Conservation (phyloP, 2,888 invertebrate species). For the Gasteruption jaculator region DNA sequence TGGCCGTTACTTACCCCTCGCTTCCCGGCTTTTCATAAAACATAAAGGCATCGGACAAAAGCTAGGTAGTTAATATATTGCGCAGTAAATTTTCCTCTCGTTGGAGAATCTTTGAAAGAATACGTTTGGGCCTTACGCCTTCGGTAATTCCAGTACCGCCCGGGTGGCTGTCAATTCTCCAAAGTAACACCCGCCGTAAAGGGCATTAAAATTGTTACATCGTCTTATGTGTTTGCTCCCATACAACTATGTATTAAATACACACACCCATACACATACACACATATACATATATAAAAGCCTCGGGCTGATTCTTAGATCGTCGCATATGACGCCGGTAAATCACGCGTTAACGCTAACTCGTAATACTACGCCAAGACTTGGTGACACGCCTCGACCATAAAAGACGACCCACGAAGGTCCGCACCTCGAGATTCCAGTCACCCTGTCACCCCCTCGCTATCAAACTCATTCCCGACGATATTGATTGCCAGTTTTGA, state of each 20-base stretch:
- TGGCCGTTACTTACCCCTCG: no score
- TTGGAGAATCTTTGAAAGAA: no score
- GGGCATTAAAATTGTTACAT: constrained; percentile 25
- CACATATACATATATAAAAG: no score
- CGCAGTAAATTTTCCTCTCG: constrained; percentile 20
- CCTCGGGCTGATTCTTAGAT: constrained; percentile 21
- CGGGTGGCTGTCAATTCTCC: constrained; percentile 32
- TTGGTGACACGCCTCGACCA: constrained; percentile 42
- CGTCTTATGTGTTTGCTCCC: no score
- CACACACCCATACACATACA: no score
- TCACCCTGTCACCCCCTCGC: no score
- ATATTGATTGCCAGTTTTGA: no score
- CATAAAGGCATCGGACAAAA: no score
- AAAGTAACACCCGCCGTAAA: constrained; percentile 26
- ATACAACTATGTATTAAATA: no score
- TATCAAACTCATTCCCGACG: no score
- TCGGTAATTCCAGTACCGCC: constrained; percentile 4
- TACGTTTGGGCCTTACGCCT: no score
- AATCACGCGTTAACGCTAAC: constrained; percentile 35
- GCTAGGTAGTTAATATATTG: constrained; percentile 10
- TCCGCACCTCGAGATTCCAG: constrained; percentile 8
- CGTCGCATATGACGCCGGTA: constrained; percentile 26
- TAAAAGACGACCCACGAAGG: constrained; percentile 35
- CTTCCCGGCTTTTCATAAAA: no score
- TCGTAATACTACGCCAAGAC: constrained; percentile 35